Evolutionary conservation across 2,888 invertebrate genomes (phyloP), one percentile per base, ranked within the genome.

Genomic region (Brenthis ino): DNA sequence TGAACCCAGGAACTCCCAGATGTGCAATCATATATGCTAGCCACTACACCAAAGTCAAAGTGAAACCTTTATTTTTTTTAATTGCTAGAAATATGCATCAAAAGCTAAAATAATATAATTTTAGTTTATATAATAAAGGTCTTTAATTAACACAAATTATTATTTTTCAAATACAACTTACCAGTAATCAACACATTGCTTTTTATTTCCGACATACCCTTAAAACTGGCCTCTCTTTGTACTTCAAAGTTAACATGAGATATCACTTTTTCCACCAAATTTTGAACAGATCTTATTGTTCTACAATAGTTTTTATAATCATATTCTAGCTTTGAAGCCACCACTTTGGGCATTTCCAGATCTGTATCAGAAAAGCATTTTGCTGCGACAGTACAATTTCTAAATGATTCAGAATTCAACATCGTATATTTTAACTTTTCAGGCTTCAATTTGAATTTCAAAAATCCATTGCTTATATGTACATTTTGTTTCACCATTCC

Each of bases 231-330:
- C 71, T 91, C 89, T 77, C 90, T 83, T 71, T 91, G 85, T 74
- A 91, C 87, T 78, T 92, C 90, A 80, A 91, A 88, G 72, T 86
- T 83, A 57, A 89, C 75, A 81, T 91, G 85, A 1, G 85, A 82
- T 63, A 88, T 74, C 16, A 89, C 78, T 69, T 85, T 88, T 55
- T 83, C 80, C 1, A 89, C 77, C 70, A 91, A 79, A 2, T 86
- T 80, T 72, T 95, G 85, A n/a, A 94, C 80, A 53, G 93, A 88
- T 74, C 91, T 91, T 70, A 94, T 93, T 73, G 92, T 91, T 72
- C 94, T 91, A 79, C 93, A 90, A 73, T 91, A 89, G 77, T 86
- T 87, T 71, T 84, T 89, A 48, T 81, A 88, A 72, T 91, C 90
- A 80, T 89, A 89, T 64, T 89, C 89, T 56, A 88, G 72, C 37